phyloP scores from a whole-genome alignment of 2,113 vertebrate genomes.

The Psophia crepitans region DNA sequence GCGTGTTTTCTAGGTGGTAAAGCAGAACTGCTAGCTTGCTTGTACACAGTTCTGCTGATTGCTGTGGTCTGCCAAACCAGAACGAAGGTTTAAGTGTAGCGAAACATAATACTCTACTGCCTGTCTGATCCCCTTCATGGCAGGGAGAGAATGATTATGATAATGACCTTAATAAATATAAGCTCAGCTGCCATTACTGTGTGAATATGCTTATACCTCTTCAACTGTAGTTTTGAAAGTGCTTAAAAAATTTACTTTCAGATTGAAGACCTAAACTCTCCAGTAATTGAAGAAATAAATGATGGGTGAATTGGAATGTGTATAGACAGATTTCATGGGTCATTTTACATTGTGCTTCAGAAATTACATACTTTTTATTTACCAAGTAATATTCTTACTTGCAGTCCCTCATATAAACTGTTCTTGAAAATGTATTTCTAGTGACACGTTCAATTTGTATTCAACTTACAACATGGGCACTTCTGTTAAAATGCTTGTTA shows the following conservation, averaged over 20 bases:
- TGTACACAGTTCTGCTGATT: background rate
- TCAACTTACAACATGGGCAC: background rate
- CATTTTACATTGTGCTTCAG: background rate
- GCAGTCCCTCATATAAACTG: fast-evolving
- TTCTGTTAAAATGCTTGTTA: background rate
- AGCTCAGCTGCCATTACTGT: background rate
- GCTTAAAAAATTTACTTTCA: background rate
- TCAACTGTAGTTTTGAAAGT: background rate
- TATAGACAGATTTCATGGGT: background rate
- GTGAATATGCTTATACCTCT: background rate
- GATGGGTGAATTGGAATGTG: background rate
- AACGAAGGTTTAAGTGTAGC: background rate
- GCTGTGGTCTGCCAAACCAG: background rate
- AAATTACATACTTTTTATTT: background rate
- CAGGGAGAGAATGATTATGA: background rate
- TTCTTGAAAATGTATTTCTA: no score
- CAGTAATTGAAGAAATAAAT: background rate
- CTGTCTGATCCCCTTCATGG: background rate
- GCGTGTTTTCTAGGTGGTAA: background rate
- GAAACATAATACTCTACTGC: background rate
- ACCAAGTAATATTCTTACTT: background rate
- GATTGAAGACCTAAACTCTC: background rate
- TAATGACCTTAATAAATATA: background rate
- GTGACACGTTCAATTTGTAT: background rate
- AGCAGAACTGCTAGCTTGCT: background rate